Percentiles rank a stretch among this genome's conserved stretches.
Evolutionary conservation across 2,888 invertebrate genomes (phyloP).

Genomic region (Agrochola litura): DNA sequence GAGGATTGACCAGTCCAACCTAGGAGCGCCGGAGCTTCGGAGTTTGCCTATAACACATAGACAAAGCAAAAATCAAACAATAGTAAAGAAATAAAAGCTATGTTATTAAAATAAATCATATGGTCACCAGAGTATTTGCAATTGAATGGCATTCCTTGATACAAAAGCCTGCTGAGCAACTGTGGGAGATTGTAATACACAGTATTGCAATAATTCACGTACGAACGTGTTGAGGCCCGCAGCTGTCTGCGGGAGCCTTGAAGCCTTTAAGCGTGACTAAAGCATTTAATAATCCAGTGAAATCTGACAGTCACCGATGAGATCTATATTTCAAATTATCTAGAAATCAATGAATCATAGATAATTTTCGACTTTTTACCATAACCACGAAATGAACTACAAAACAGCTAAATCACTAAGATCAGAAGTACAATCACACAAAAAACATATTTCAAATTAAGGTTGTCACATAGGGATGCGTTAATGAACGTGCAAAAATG

Average conservation of each 20-base stretch:
- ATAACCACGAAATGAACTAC: conserved; percentile 53
- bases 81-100: conserved; percentile 1
- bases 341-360: conserved; percentile 20
- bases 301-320: conserved; percentile 27
- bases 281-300: conserved; percentile 29
- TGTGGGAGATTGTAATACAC: conserved; percentile 36
- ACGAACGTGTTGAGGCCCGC: neutral
- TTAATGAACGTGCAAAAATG: conserved; percentile 55
- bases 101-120: neutral
- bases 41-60: no score
- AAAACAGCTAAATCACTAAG: conserved; percentile 34
- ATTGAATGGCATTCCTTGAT: conserved; percentile 19
- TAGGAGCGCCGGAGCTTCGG: no score
- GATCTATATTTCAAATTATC: conserved; percentile 6
- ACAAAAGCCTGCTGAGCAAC: conserved; percentile 31
- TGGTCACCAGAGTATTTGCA: neutral
- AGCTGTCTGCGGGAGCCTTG: neutral
- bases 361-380: conserved; percentile 46
- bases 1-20: no score
- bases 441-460: conserved; percentile 65
- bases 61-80: conserved; percentile 11
- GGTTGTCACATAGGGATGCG: conserved; percentile 53
- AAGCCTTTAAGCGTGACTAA: conserved; percentile 2
- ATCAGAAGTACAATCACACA: conserved; percentile 45
- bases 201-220: conserved; percentile 14